Evolutionary conservation across 2,888 invertebrate genomes (phyloP).

Genomic region (Leptinotarsa peninsularis): DNA sequence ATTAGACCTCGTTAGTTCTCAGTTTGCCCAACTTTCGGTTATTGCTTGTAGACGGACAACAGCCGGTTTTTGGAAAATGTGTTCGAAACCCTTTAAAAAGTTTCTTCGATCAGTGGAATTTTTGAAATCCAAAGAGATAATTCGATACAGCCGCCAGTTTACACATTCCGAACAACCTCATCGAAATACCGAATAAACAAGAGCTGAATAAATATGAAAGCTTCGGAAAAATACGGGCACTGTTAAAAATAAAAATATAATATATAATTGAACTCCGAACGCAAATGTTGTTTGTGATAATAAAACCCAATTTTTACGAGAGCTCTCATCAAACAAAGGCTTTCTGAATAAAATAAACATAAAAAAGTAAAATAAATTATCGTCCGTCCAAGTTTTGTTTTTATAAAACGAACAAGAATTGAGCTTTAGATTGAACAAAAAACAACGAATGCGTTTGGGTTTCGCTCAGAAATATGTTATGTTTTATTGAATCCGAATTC

Average conservation of each 20-base stretch:
- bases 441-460: constrained; percentile 53
- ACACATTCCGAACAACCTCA: constrained; percentile 21
- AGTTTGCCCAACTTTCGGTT: background rate
- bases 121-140: background rate
- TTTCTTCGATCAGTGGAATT: background rate
- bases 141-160: constrained; percentile 17
- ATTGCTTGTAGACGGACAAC: too few species aligned
- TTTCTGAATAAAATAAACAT: constrained; percentile 61
- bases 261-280: constrained; percentile 64
- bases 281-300: constrained; percentile 66
- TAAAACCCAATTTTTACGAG: constrained; percentile 66
- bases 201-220: constrained; percentile 60
- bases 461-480: constrained; percentile 54
- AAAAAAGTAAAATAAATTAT: constrained; percentile 64
- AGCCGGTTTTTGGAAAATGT: too few species aligned
- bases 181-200: constrained; percentile 59
- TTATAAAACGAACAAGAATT: constrained; percentile 60
- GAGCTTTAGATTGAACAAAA: constrained; percentile 57
- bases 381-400: constrained; percentile 61
- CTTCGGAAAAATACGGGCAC: constrained; percentile 57
- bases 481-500: constrained; percentile 57
- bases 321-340: constrained; percentile 63
- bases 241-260: constrained; percentile 63
- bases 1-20: too few species aligned
- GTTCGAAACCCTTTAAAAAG: background rate